Conservation (phyloP, 2,113 vertebrate genomes). For the Amazona vittata region DNA sequence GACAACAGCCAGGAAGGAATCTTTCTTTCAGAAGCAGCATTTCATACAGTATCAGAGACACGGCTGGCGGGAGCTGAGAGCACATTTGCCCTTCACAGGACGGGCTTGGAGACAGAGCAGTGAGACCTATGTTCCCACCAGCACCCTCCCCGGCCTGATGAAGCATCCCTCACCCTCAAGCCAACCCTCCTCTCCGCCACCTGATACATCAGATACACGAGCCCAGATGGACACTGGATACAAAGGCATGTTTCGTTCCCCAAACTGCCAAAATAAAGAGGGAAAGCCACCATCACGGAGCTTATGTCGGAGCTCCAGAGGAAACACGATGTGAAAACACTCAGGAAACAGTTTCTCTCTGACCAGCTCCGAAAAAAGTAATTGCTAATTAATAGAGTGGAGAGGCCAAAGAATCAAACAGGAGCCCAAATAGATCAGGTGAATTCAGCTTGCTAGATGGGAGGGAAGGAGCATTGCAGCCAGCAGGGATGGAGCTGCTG, state of each 20-base stretch:
- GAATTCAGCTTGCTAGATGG: neutral
- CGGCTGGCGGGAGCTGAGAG: neutral
- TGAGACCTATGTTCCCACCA: neutral
- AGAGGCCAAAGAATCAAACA: neutral
- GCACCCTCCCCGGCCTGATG: accelerated
- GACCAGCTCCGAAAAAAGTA: no score
- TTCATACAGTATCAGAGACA: neutral
- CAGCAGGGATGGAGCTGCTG: accelerated
- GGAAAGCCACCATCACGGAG: accelerated
- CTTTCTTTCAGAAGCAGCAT: neutral
- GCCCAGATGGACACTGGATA: neutral
- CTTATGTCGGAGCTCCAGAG: neutral
- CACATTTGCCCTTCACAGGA: neutral
- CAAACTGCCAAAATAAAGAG: neutral
- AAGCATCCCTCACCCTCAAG: accelerated
- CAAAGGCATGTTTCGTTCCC: neutral
- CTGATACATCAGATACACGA: accelerated
- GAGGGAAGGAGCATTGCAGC: neutral
- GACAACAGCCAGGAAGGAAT: neutral
- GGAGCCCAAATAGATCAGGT: neutral
- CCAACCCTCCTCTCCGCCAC: neutral
- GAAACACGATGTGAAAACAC: accelerated
- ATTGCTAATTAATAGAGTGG: neutral
- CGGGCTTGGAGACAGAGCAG: accelerated
- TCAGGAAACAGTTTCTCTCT: neutral